Evolutionary conservation across 2,797 vertebrate species (phyloP), one percentile per base, ranked within the genome.

Genomic region (Ctenopoma multispine): DNA sequence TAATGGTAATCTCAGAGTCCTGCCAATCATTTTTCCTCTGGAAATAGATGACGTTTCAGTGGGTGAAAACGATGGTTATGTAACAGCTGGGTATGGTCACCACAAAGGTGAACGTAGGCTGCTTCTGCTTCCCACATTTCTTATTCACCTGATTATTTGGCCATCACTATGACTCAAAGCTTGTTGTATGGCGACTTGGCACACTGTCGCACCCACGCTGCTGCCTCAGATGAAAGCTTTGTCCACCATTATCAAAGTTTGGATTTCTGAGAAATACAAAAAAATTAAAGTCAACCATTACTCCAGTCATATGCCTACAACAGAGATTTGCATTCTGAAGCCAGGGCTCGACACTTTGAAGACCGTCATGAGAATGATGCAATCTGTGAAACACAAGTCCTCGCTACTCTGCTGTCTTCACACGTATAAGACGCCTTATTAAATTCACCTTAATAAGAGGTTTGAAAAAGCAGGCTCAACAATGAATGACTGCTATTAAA

Each of bases 201-300:
- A 29, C 23, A 38, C 34, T 72, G 65, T 82, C 63, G 55, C 82
- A 21, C 74, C 82, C 77, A 86, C 84, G 5, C 74, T 34, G 69
- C 80, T 58, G 74, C n/a, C n/a, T 83, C 75, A 80, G 82, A 89
- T 74, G 43, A 76, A 85, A 72, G 77, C 70, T 77, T 82, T 81
- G 68, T 84, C 58, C 75, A 46, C 11, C 44, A 7, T 72, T 59
- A 63, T 75, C 60, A 57, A 71, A 63, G 44, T 50, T 46, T 29
- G 65, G 77, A 77, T 38, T 51, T 75, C 47, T 27, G 36, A 71
- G 27, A 29, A 66, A 51, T 58, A 21, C 13, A 5, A 23, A 53
- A 14, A 50, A 14, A 44, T 7, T 0, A n/a, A 75, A 60, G 54
- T 67, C 41, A 8, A 41, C 11, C 63, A 38, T 62, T 10, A 40